Percentiles rank a stretch among this genome's conserved stretches.
These are phyloP conservation scores for Hypomecis atomaria DNA, from an alignment of 2,888 invertebrate genomes.

Conservation along the genomic window DNA sequence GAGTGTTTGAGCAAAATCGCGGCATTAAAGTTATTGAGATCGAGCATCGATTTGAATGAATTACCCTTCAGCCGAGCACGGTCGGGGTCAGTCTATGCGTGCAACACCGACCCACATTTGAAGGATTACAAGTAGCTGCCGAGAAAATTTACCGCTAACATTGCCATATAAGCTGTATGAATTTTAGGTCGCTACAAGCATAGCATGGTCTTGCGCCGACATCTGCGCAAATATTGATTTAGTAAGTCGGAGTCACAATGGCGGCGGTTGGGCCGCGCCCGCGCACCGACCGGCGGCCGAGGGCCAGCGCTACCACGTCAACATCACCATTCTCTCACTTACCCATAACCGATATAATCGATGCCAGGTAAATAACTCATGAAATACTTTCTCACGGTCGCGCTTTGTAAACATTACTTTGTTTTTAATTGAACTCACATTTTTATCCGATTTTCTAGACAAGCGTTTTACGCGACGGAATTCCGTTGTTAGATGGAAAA, in stretches of 20 bases:
- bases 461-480: conserved; percentile 1
- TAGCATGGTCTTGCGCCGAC: conserved; percentile 82
- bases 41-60: conserved; percentile 68
- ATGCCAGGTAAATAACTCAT: conserved; percentile 55
- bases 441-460: conserved; percentile 10
- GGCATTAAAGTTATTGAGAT: conserved; percentile 52
- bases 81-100: conserved; percentile 80
- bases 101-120: conserved; percentile 82
- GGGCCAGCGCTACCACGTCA: conserved; percentile 47
- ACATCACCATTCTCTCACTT: conserved; percentile 57
- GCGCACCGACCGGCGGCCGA: conserved; percentile 46
- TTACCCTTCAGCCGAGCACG: conserved; percentile 69
- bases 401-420: conserved; percentile 13
- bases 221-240: conserved; percentile 85
- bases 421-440: conserved; percentile 24
- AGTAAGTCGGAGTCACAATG: conserved; percentile 80
- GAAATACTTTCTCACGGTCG: conserved; percentile 53
- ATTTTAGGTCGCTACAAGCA: conserved; percentile 84
- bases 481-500: neutral
- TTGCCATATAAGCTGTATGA: conserved; percentile 84
- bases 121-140: conserved; percentile 83
- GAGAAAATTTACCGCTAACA: conserved; percentile 84
- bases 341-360: conserved; percentile 55
- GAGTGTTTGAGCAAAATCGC: conserved; percentile 27
- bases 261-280: conserved; percentile 59